Evolutionary conservation across 1,140 invertebrate species (phyloP).

Genomic region (Drosophila bocqueti): DNA sequence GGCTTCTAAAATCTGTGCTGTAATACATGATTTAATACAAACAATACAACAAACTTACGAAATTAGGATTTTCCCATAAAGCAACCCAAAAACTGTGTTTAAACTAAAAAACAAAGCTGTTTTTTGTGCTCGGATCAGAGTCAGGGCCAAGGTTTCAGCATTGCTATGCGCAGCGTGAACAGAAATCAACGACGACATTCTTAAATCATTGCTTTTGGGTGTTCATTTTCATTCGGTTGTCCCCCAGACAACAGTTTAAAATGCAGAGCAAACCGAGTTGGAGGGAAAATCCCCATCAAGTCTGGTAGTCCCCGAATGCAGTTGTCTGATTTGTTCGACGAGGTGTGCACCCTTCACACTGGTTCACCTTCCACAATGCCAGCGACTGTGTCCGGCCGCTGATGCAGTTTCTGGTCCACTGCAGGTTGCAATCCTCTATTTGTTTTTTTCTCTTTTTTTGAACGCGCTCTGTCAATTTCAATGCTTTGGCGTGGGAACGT

Average conservation of each 20-base stretch:
- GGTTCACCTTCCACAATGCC: conserved; percentile 38
- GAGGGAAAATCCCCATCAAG: conserved; percentile 19
- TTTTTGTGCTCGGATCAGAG: conserved; percentile 41
- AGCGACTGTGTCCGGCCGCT: conserved; percentile 24
- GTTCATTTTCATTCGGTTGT: conserved; percentile 19
- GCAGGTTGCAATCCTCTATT: conserved; percentile 43
- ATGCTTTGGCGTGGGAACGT: conserved; percentile 66
- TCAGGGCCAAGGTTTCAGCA: conserved; percentile 65
- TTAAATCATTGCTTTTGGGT: conserved; percentile 40
- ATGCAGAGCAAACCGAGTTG: conserved; percentile 21
- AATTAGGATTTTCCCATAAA: conserved; percentile 1
- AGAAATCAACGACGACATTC: conserved; percentile 50
- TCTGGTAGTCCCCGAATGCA: conserved; percentile 16
- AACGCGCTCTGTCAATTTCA: conserved; percentile 43
- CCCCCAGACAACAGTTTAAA: conserved; percentile 32
- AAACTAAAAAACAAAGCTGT: conserved; percentile 12
- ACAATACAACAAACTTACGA: background rate
- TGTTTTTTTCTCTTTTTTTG: conserved; percentile 1
- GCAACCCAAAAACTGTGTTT: background rate
- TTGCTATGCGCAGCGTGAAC: conserved; percentile 47
- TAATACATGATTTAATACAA: background rate
- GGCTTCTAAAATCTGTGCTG: background rate
- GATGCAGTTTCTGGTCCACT: conserved; percentile 25
- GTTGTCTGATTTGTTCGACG: conserved; percentile 16
- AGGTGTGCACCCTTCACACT: conserved; percentile 39